Conservation (phyloP, 2,797 vertebrate species). For the Anisognathus igniventris region DNA sequence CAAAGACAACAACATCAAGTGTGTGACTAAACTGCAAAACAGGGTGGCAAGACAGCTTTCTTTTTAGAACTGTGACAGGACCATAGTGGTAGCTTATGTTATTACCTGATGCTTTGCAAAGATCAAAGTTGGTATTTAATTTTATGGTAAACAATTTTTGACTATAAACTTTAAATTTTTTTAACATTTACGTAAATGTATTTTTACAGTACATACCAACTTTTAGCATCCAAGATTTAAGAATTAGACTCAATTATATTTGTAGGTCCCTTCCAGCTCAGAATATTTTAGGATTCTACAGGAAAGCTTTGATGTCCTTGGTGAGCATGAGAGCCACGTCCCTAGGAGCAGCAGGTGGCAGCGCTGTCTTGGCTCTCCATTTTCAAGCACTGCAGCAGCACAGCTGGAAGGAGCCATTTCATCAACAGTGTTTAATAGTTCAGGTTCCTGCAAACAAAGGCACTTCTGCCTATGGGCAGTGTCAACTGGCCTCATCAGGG, state of each 20-base stretch:
- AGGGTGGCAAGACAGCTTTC: not conserved
- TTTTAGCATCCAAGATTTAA: not conserved
- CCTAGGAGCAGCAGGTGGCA: slow-evolving; percentile 16
- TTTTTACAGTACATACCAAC: not conserved
- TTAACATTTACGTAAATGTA: not conserved
- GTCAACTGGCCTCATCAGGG: not conserved
- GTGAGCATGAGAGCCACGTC: not conserved
- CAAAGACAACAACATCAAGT: not conserved
- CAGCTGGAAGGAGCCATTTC: not conserved
- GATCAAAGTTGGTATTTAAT: not conserved
- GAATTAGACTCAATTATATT: not conserved
- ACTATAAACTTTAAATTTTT: rapidly evolving
- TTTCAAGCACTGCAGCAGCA: not conserved
- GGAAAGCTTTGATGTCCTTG: not conserved
- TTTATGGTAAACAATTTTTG: not conserved
- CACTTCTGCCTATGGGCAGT: not conserved
- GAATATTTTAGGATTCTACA: not conserved
- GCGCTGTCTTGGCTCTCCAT: not conserved
- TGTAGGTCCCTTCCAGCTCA: not conserved
- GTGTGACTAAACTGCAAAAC: not conserved
- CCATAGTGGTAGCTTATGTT: not conserved
- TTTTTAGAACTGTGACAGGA: not conserved
- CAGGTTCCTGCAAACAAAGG: not conserved
- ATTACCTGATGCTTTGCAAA: not conserved
- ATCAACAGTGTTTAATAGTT: not conserved